phyloP scores from a whole-genome alignment of 37 sponge, comb jelly and placozoan genomes.

The Cliona cf. orientalis region DNA sequence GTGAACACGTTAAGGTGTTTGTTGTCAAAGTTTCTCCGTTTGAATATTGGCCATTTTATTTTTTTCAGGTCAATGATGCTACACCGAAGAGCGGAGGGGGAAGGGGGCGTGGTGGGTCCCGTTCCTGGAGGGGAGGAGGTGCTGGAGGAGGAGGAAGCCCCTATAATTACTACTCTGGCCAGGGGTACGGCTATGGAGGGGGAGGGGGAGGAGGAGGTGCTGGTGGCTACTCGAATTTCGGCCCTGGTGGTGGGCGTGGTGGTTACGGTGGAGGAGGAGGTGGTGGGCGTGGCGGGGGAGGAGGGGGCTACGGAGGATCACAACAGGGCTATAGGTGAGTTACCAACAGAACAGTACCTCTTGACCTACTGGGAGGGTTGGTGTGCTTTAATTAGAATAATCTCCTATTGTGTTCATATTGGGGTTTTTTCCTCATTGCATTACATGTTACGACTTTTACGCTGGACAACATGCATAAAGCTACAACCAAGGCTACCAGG shows the following conservation, averaged over 20 bases:
- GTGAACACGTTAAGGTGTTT: not conserved
- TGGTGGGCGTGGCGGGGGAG: slow-evolving; percentile 6
- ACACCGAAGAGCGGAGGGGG: slow-evolving; percentile 75
- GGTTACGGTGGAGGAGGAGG: not conserved
- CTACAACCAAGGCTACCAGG: no score
- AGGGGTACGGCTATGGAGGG: slow-evolving; percentile 11
- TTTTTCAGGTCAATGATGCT: slow-evolving; percentile 83
- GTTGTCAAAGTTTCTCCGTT: no score
- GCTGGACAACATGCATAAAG: no score
- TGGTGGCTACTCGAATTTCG: not conserved
- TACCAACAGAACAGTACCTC: no score
- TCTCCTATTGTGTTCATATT: no score
- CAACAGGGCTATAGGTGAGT: slow-evolving; percentile 28
- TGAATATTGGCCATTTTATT: no score
- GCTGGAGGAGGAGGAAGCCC: not conserved
- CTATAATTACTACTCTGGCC: not conserved
- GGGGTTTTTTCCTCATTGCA: no score
- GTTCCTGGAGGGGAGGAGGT: slow-evolving; percentile 26
- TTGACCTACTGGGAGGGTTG: no score
- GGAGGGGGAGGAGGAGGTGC: slow-evolving; percentile 20
- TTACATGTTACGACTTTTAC: no score
- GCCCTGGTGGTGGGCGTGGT: not conserved
- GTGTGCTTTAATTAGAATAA: no score
- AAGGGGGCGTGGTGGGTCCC: slow-evolving; percentile 24
- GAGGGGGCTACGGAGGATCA: slow-evolving; percentile 14